phyloP scores from a whole-genome alignment of 2,113 vertebrate genomes.

The Cairina moschata region DNA sequence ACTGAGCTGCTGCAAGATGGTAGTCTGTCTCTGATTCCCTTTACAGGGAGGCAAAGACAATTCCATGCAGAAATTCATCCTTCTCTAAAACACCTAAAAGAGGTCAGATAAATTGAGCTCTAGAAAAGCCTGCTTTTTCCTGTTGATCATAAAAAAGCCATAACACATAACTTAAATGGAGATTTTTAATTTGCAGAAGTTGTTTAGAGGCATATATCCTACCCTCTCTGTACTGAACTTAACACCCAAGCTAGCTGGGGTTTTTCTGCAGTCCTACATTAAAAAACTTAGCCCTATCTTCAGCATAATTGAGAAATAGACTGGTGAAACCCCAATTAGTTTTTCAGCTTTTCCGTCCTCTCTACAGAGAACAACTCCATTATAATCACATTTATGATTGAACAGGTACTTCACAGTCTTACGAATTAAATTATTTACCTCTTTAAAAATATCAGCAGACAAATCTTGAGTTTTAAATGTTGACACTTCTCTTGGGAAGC shows the following conservation, averaged over 20 bases:
- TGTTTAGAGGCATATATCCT: not conserved
- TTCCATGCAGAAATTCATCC: not conserved
- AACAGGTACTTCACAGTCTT: not conserved
- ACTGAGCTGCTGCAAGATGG: not conserved
- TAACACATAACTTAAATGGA: not conserved
- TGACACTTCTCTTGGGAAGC: slow-evolving; percentile 30
- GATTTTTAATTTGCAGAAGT: not conserved
- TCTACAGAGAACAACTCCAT: not conserved
- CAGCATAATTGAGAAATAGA: not conserved
- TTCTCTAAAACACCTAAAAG: not conserved
- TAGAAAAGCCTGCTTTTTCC: not conserved
- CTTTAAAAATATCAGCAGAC: slow-evolving; percentile 11
- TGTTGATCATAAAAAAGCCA: not conserved
- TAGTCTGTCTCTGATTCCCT: not conserved
- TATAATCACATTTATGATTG: not conserved
- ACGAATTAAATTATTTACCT: slow-evolving; percentile 32
- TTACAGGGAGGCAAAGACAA: not conserved
- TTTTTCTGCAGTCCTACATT: not conserved
- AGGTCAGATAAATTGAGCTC: not conserved
- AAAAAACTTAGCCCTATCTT: not conserved
- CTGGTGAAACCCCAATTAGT: not conserved
- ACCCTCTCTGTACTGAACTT: not conserved
- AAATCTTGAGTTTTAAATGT: slow-evolving; percentile 30
- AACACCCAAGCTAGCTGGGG: not conserved
- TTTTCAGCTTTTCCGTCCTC: not conserved